These are phyloP conservation scores for Himalopsyche tibetana DNA, from an alignment of 2,888 invertebrate species.

Conservation along the genomic window DNA sequence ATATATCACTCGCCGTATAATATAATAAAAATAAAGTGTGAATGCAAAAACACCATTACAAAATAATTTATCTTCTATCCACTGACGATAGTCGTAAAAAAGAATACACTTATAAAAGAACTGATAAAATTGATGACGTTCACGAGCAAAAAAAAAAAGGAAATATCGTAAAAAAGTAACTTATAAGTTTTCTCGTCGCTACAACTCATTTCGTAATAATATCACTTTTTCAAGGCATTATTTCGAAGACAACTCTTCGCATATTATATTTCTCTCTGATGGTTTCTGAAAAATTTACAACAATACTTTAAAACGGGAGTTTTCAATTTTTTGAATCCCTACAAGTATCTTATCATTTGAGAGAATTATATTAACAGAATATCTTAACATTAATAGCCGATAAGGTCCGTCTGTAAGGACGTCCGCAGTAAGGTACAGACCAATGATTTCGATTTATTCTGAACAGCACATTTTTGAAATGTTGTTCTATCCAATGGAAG, in stretches of 20 bases:
- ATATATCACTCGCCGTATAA: not conserved
- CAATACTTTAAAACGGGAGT: slow-evolving; percentile 18
- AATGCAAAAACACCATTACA: slow-evolving; percentile 1
- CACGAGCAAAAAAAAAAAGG: slow-evolving; percentile 6
- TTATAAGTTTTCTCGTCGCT: slow-evolving; percentile 9
- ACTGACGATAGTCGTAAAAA: slow-evolving; percentile 13
- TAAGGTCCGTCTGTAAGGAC: too few relatives aligned
- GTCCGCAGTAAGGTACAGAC: too few relatives aligned
- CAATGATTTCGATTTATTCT: too few relatives aligned
- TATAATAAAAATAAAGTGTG: not conserved
- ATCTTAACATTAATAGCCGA: too few relatives aligned
- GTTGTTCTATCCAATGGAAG: too few relatives aligned
- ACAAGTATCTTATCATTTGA: not conserved
- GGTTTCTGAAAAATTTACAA: not conserved
- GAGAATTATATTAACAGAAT: too few relatives aligned
- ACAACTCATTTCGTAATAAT: slow-evolving; percentile 32
- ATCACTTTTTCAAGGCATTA: slow-evolving; percentile 22
- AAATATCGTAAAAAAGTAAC: slow-evolving; percentile 4
- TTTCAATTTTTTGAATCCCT: slow-evolving; percentile 4
- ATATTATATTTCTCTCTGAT: slow-evolving; percentile 28
- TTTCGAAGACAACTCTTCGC: slow-evolving; percentile 3
- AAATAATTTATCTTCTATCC: slow-evolving; percentile 26
- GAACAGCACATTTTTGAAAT: too few relatives aligned
- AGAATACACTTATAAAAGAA: slow-evolving; percentile 33
- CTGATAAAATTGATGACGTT: slow-evolving; percentile 31